Conservation (phyloP, 2,888 invertebrate genomes). For the Brachylomia viminalis region DNA sequence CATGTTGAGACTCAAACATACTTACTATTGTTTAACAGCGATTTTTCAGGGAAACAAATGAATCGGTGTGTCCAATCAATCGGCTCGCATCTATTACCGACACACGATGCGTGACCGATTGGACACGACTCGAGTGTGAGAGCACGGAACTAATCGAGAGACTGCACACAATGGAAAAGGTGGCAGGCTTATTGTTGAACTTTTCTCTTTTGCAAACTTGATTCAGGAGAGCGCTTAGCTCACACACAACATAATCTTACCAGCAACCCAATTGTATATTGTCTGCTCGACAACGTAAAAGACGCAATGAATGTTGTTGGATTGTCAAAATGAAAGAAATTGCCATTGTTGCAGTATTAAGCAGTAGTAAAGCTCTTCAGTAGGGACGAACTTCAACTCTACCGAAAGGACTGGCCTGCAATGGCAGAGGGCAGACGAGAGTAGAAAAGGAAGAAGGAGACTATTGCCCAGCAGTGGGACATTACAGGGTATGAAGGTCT, state of each 20-base stretch:
- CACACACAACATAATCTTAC: too few species aligned
- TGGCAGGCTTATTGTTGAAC: neutral
- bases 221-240: neutral
- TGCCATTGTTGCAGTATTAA: neutral
- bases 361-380: neutral
- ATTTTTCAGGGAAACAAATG: too few species aligned
- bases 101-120: neutral
- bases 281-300: neutral
- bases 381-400: neutral
- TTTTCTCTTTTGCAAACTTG: slow-evolving; percentile 8
- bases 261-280: neutral
- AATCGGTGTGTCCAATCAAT: slow-evolving; percentile 15
- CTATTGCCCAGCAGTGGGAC: neutral
- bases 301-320: neutral
- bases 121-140: neutral
- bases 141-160: slow-evolving; percentile 2
- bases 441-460: neutral
- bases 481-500: neutral
- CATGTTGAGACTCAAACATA: neutral
- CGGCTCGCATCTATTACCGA: neutral
- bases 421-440: neutral
- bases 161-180: neutral
- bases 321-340: neutral
- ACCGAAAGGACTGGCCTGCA: neutral
- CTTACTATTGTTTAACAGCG: too few species aligned